Evolutionary conservation across 1,140 invertebrate species (phyloP), one percentile per base, ranked within the genome.

Genomic region (Drosophila melanica): DNA sequence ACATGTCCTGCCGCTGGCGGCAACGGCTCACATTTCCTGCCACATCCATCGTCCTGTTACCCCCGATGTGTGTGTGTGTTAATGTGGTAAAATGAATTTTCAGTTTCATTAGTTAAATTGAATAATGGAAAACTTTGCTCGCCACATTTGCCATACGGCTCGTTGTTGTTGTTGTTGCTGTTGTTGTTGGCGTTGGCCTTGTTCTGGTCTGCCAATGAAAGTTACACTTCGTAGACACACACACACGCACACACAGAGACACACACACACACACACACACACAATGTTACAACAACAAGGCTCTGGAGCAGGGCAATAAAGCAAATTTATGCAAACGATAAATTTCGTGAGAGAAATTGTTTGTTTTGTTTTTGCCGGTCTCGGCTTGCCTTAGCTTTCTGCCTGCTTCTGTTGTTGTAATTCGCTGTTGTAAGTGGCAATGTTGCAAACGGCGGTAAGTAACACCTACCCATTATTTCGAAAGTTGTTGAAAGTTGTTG

Each of bases 71-170:
- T 37, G 73, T 78, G 71, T 85, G 81, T 82, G 90, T 91, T 90
- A 90, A 91, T 91, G 85, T 90, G 90, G 82, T 80, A 87, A 90
- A 90, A 90, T 77, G 85, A 90, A 87, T 91, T 91, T 91, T 91
- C 90, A 90, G 90, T 91, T 91, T 91, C 90, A 91, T 91, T 91
- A 91, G 90, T 91, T 90, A 91, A 91, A 91, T 91, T 91, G 90
- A 91, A 91, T 91, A 91, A 87, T 91, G 90, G 86, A 87, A 90
- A 90, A 87, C 82, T 87, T 87, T 87, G 84, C 51, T 87, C 65
- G 76, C 82, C 82, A 78, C 79, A 82, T 87, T 87, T 77, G 71
- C 69, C 71, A 60, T 51, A 57, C 70, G 66, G 35, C 35, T 53
- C 54, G 55, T 67, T 71, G 71, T 35, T 67, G 53, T 66, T 39